phyloP scores from a whole-genome alignment of 2,888 invertebrate species.

The Dicranocentrus wangi region DNA sequence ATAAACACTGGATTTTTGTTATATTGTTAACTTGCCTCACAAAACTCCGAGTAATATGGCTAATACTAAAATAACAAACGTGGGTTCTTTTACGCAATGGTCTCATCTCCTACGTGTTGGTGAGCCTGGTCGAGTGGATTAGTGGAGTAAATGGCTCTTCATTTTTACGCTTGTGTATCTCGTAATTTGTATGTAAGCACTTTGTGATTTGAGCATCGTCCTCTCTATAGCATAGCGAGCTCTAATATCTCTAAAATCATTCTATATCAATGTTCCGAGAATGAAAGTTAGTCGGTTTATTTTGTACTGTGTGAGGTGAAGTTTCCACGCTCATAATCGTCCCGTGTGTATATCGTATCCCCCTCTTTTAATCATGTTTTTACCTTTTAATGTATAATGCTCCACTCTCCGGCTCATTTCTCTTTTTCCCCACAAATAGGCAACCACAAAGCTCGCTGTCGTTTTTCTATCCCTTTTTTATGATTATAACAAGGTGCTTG shows the following conservation, averaged over 20 bases:
- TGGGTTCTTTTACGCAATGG: too few relatives aligned
- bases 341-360: too few relatives aligned
- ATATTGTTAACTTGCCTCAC: not conserved
- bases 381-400: conserved; percentile 49
- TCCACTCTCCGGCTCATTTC: conserved; percentile 47
- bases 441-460: conserved; percentile 29
- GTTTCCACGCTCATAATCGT: not conserved
- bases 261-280: conserved; percentile 31
- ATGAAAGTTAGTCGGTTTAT: conserved; percentile 41
- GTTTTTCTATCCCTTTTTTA: conserved; percentile 55
- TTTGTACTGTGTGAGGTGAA: conserved; percentile 26
- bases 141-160: conserved; percentile 15
- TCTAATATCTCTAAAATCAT: conserved; percentile 52
- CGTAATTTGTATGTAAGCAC: not conserved
- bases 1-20: not conserved
- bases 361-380: conserved; percentile 35
- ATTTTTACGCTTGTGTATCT: not conserved
- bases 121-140: conserved; percentile 43
- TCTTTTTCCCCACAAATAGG: conserved; percentile 39
- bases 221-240: conserved; percentile 10
- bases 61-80: not conserved
- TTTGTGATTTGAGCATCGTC: conserved; percentile 46
- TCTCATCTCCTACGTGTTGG: conserved; percentile 44
- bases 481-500: conserved; percentile 72
- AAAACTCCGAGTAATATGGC: not conserved